Percentiles rank a stretch among this genome's conserved stretches.
phyloP scores from a whole-genome alignment of 2,797 vertebrate species.

The Danio albolineatus region DNA sequence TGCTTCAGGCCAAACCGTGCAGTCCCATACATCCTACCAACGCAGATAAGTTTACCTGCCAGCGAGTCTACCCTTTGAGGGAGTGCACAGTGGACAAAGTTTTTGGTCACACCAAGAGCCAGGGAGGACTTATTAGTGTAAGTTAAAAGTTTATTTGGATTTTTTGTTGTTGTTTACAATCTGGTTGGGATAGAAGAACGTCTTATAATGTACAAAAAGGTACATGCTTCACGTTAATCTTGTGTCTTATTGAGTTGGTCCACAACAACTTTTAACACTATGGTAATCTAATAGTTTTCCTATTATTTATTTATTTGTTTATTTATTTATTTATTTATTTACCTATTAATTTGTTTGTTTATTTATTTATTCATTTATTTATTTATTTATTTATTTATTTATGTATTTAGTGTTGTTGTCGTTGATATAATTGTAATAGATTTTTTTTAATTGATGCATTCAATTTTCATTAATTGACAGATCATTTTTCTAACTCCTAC shows the following conservation, averaged over 20 bases:
- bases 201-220: neutral
- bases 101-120: constrained; percentile 83
- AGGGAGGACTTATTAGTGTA: constrained; percentile 79
- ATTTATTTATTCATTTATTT: no score
- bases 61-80: constrained; percentile 74
- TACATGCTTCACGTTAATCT: neutral
- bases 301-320: no score
- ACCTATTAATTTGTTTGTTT: no score
- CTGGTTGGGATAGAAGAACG: neutral
- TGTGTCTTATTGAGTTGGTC: neutral
- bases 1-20: constrained; percentile 70
- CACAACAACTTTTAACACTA: neutral
- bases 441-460: neutral
- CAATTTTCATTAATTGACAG: neutral
- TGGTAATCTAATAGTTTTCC: neutral
- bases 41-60: constrained; percentile 76
- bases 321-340: no score
- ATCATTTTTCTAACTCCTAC: neutral
- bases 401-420: no score
- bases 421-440: no score
- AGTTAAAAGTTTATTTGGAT: constrained; percentile 43
- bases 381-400: no score
- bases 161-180: neutral
- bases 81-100: constrained; percentile 79
- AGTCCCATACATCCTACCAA: constrained; percentile 72